Evolutionary conservation across 1,140 invertebrate genomes (phyloP), one percentile per base, ranked within the genome.

Genomic region (Leptinotarsa texana): DNA sequence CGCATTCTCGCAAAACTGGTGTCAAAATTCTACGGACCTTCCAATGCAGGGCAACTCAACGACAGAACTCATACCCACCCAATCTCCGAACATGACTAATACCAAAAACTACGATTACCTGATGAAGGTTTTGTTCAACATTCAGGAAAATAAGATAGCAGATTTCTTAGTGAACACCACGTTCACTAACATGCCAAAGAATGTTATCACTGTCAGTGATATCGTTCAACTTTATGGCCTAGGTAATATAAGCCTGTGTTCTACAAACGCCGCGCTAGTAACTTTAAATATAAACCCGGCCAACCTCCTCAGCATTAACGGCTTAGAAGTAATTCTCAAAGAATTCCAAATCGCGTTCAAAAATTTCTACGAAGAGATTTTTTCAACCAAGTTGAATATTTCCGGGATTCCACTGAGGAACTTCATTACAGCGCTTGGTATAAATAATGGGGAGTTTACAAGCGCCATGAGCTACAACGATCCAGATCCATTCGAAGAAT

Each of bases 401-500:
- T 62, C 65, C 13, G 73, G 73, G 17, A 47, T 68, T 4, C 48
- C 63, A 17, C 33, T 74, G 22, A 61, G 66, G 21, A 57, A 74
- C 18, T 57, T 69, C 5, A 22, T 74, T 4, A 42, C 22, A 63
- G 47, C 63, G 51, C 13, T 74, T 0, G 27, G 49, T 4, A 74
- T 74, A 57, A 22, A 74, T 33, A 47, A 27, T 3, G 27, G 13
- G 15, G n/a, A 74, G 33, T 74, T 74, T 21, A 65, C 65, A 8
- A 42, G 24, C n/a, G 73, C 24, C 4, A 69, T 74, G 73, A 61
- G 63, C 3, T 74, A 69, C 27, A 63, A 63, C 3, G 61, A 68
- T 24, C 63, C 47, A 62, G 63, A 74, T 48, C 73, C 73, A 27
- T 57, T 42, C n/a, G 73, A 68, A 11, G 63, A 47, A 61, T 74